Conservation (phyloP, 2,113 vertebrate genomes). For the Scopus umbretta region DNA sequence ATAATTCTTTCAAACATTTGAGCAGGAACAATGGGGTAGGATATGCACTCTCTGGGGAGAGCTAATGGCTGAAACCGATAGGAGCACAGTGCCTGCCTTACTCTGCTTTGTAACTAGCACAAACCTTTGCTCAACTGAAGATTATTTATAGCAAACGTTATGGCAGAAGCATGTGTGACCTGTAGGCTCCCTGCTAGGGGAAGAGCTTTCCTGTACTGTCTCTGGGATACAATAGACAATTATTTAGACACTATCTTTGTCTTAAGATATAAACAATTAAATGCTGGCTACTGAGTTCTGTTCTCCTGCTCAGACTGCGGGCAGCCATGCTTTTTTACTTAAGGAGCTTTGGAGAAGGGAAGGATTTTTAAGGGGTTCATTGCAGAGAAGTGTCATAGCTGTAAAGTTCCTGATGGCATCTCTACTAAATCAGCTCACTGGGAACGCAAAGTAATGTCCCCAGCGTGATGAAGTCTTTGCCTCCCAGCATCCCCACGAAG, state of each 20-base stretch:
- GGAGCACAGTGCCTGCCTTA: neutral
- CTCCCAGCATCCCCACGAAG: neutral
- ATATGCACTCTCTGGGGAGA: slow-evolving; percentile 50
- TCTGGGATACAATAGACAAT: slow-evolving; percentile 56
- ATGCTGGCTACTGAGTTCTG: neutral
- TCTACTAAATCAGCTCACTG: neutral
- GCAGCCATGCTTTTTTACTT: neutral
- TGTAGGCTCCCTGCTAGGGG: neutral
- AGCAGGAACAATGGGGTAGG: slow-evolving; percentile 65
- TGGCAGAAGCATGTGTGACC: slow-evolving; percentile 62
- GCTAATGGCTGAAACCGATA: slow-evolving; percentile 32
- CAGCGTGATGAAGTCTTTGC: neutral
- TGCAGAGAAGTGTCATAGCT: neutral
- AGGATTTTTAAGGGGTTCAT: neutral
- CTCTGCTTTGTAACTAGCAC: neutral
- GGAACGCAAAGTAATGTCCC: neutral
- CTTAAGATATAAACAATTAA: slow-evolving; percentile 22
- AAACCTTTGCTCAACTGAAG: neutral
- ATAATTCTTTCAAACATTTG: slow-evolving; percentile 64
- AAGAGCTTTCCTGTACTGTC: slow-evolving; percentile 65
- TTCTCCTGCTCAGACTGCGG: neutral
- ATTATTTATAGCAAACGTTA: slow-evolving; percentile 50
- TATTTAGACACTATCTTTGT: slow-evolving; percentile 41
- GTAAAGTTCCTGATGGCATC: neutral
- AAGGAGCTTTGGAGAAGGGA: neutral